Evolutionary conservation across 2,888 invertebrate genomes (phyloP).

Genomic region (Pandemis corylana): DNA sequence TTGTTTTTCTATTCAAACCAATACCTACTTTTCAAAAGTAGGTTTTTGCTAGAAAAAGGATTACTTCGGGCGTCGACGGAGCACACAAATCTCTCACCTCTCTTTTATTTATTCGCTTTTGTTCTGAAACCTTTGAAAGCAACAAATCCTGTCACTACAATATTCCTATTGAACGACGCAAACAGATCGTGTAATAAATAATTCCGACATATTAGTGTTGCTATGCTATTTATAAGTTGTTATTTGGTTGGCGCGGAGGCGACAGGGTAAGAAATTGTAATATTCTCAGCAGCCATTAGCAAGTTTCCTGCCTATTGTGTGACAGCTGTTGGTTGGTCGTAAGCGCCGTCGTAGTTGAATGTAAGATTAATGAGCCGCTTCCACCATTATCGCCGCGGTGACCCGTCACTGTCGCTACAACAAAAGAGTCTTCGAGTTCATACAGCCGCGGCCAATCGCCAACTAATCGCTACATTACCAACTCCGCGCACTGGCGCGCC

Average conservation of each 20-base stretch:
- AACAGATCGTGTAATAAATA: conserved; percentile 47
- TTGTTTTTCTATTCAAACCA: conserved; percentile 1
- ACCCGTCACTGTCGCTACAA: conserved; percentile 65
- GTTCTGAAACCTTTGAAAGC: conserved; percentile 47
- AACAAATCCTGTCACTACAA: conserved; percentile 45
- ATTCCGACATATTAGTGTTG: conserved; percentile 52
- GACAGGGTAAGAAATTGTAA: conserved; percentile 71
- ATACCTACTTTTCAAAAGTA: conserved; percentile 1
- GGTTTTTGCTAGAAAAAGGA: conserved; percentile 10
- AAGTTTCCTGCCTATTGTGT: conserved; percentile 69
- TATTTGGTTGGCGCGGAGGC: conserved; percentile 23
- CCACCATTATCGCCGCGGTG: conserved; percentile 65
- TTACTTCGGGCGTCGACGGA: conserved; percentile 29
- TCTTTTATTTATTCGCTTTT: conserved; percentile 47
- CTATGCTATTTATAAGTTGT: conserved; percentile 44
- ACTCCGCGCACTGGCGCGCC: conserved; percentile 23
- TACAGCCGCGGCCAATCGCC: conserved; percentile 52
- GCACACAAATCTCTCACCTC: conserved; percentile 40
- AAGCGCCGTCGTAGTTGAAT: conserved; percentile 65
- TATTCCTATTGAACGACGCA: conserved; percentile 52
- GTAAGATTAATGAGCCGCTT: conserved; percentile 76
- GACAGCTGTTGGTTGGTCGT: conserved; percentile 54
- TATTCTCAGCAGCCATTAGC: conserved; percentile 74
- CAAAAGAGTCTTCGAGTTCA: conserved; percentile 59
- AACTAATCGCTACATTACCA: conserved; percentile 54